Base-by-base conservation (phyloP, 2,797 vertebrate species). In the Coreius guichenoti region DNA sequence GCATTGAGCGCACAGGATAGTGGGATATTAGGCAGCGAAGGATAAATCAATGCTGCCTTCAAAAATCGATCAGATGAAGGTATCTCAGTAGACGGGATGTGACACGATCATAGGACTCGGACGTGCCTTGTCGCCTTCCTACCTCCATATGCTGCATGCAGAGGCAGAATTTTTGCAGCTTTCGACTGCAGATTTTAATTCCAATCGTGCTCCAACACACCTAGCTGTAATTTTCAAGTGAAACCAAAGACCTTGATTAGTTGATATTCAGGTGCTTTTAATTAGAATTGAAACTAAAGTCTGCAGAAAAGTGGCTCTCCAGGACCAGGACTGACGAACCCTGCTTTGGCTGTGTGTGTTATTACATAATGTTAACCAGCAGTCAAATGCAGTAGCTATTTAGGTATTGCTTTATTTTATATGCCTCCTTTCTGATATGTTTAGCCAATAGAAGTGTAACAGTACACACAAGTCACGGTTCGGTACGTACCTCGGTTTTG, bases 11-110 rank as follows among this genome's bases (percentile, higher is more conserved):
- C 31, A 36, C 21, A 36, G 29, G 5, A 56, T 33, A 23, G 49
- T 75, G 45, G 19, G 51, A 58, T 77, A 58, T 39, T 54, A 61
- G 29, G 31, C 31, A 56, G 49, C 9, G 19, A 33, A 39, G 8
- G 14, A 58, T 61, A 19, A 14, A 78, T 78, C 23, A 26, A 26
- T 43, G 16, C 13, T 61, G 8, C 33, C 75, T 61, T n/a, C 23
- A 77, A 77, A 77, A 43, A 61, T 78, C 4, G n/a, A 61, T 78
- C 33, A 26, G 12, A n/a, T 76, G 12, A 36, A 36, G 74, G 49
- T 54, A 33, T 56, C 54, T 39, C 4, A 26, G 47, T 56, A 31
- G 19, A 77, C 23, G 26, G 23, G 33, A 78, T 43, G 23, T 77
- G 51, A 78, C 13, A 26, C 13, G n/a, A 26, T 61, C 54, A 26